Conservation (phyloP, 2,113 vertebrate genomes). For the Coreoperca whiteheadi region DNA sequence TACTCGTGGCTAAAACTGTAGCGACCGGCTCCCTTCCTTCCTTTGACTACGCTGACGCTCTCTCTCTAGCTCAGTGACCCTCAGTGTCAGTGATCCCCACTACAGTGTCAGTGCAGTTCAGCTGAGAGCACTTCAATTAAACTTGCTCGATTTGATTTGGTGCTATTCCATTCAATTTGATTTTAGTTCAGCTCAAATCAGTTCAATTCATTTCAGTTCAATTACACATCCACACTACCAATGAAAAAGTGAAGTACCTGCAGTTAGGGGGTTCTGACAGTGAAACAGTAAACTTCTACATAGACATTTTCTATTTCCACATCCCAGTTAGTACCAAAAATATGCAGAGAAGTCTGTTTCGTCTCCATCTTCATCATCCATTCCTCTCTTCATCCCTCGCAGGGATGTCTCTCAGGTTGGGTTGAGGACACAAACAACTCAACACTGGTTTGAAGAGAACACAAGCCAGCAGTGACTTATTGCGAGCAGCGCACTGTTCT, state of each 20-base stretch:
- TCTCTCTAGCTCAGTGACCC: constrained; percentile 11
- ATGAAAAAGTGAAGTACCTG: not conserved
- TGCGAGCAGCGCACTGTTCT: constrained; percentile 9
- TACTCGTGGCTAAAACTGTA: constrained; percentile 21
- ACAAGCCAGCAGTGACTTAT: not conserved
- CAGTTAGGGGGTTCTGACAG: not conserved
- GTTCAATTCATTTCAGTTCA: constrained; percentile 23
- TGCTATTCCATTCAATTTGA: constrained; percentile 5
- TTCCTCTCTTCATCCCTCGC: not conserved
- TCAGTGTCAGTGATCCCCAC: constrained; percentile 13
- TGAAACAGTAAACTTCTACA: not conserved
- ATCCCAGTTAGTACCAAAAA: constrained; percentile 8
- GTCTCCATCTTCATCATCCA: constrained; percentile 18
- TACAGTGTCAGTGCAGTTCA: constrained; percentile 6
- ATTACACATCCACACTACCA: not conserved
- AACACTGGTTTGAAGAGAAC: constrained; percentile 26
- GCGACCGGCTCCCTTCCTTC: constrained; percentile 24
- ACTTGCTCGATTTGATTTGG: constrained; percentile 20
- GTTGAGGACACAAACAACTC: constrained; percentile 36
- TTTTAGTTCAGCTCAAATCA: constrained; percentile 10
- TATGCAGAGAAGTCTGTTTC: constrained; percentile 17
- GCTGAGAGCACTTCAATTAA: constrained; percentile 23
- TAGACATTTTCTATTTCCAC: constrained; percentile 3
- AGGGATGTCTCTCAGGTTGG: constrained; percentile 19
- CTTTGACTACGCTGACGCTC: constrained; percentile 2